These are phyloP conservation scores for Elachura formosa DNA, from an alignment of 2,113 vertebrate species.

Conservation along the genomic window DNA sequence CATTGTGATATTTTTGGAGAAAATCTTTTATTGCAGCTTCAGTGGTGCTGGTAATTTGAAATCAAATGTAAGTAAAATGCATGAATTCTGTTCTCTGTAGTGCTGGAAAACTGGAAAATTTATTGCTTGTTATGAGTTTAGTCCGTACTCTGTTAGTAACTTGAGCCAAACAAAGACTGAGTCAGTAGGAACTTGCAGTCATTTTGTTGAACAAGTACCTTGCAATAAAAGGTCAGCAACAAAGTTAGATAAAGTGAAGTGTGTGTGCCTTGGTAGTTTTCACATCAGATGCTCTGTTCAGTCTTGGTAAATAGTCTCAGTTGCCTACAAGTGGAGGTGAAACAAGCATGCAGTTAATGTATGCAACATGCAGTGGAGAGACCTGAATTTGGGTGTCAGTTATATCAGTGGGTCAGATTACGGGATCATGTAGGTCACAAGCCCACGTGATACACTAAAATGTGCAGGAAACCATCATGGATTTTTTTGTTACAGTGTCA, in stretches of 20 bases:
- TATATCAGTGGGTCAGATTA: background rate
- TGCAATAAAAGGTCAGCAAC: background rate
- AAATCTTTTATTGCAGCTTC: background rate
- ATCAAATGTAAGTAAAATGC: background rate
- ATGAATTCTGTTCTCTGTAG: background rate
- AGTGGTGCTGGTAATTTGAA: background rate
- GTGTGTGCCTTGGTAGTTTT: background rate
- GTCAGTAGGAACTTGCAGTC: background rate
- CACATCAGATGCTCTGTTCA: background rate
- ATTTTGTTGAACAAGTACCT: background rate
- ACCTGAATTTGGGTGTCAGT: background rate
- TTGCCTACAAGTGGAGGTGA: background rate
- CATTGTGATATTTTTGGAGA: background rate
- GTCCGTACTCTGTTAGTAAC: background rate
- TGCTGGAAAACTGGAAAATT: background rate
- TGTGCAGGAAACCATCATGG: accelerated
- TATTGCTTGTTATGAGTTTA: background rate
- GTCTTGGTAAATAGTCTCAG: background rate
- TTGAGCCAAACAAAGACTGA: background rate
- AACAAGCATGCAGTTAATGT: background rate
- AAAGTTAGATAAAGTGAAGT: background rate
- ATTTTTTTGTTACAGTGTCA: background rate
- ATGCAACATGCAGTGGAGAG: accelerated
- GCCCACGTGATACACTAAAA: background rate
- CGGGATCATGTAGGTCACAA: accelerated